These are phyloP conservation scores for Penaeus chinensis DNA, from an alignment of 1,140 invertebrate genomes.

Conservation along the genomic window DNA sequence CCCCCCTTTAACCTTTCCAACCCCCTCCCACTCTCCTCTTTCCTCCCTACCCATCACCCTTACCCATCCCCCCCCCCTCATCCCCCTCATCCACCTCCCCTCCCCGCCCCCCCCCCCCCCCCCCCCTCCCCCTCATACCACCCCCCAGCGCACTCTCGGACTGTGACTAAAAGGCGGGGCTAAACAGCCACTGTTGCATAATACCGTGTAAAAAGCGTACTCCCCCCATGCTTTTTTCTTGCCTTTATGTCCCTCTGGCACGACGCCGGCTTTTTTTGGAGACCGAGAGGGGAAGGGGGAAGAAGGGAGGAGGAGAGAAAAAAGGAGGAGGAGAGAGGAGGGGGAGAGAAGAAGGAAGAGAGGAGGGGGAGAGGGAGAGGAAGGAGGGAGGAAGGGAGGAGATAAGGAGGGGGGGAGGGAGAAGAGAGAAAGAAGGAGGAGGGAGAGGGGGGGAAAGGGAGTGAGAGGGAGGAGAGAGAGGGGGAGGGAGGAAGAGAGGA, in stretches of 20 bases:
- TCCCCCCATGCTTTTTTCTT: slow-evolving; percentile 28
- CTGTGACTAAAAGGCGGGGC: slow-evolving; percentile 29
- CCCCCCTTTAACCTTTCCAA: background rate
- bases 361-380: background rate
- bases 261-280: background rate
- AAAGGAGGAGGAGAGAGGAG: background rate
- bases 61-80: background rate
- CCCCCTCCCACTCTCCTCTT: background rate
- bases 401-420: background rate
- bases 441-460: background rate
- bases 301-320: background rate
- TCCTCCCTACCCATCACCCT: background rate
- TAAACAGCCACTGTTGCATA: slow-evolving; percentile 33
- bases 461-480: background rate
- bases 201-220: slow-evolving; percentile 25
- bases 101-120: background rate
- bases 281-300: background rate
- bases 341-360: background rate
- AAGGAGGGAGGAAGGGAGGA: background rate
- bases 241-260: slow-evolving; percentile 7
- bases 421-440: background rate
- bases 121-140: background rate
- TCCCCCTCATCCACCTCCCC: background rate
- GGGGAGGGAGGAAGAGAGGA: background rate
- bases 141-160: background rate